Conservation (phyloP, 1,140 invertebrate species). For the Semibalanus balanoides region DNA sequence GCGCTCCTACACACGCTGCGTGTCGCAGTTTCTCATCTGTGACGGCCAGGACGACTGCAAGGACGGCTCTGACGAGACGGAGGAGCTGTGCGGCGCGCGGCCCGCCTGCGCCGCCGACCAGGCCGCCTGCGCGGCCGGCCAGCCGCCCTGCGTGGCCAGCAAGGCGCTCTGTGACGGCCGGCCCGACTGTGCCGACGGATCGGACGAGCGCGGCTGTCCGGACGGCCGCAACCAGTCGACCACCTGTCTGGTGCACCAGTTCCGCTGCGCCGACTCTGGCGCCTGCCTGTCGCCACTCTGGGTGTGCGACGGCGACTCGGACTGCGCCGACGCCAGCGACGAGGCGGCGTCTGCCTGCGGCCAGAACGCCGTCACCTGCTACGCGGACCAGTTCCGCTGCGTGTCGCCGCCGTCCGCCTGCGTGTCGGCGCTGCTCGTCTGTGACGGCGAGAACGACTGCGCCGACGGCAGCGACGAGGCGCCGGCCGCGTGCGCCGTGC, state of each 20-base stretch:
- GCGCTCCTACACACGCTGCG: constrained; percentile 38
- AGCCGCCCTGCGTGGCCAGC: too few relatives aligned
- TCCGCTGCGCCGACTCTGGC: constrained; percentile 38
- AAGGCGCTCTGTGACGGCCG: constrained; percentile 55
- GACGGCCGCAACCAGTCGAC: too few relatives aligned
- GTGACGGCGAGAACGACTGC: constrained; percentile 80
- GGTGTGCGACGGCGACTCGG: constrained; percentile 62
- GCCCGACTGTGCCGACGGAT: constrained; percentile 66
- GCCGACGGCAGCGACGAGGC: constrained; percentile 70
- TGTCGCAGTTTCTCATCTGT: constrained; percentile 56
- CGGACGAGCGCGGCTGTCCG: constrained; percentile 45
- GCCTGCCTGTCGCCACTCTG: constrained; percentile 56
- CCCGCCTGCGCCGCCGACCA: constrained; percentile 8
- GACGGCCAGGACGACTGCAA: constrained; percentile 69
- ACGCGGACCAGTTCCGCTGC: constrained; percentile 33
- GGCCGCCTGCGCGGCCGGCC: constrained; percentile 23
- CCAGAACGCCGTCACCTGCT: constrained; percentile 25
- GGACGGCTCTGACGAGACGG: constrained; percentile 62
- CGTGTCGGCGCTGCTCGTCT: constrained; percentile 62
- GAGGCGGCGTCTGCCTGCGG: neutral
- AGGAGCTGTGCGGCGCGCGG: constrained; percentile 27
- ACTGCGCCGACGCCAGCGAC: constrained; percentile 12
- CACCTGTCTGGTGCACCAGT: constrained; percentile 7
- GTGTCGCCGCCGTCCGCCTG: constrained; percentile 49
- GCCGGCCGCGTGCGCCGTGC: constrained; percentile 1